Evolutionary conservation across 2,888 invertebrate species (phyloP).

Genomic region (Platycheirus rosarum): DNA sequence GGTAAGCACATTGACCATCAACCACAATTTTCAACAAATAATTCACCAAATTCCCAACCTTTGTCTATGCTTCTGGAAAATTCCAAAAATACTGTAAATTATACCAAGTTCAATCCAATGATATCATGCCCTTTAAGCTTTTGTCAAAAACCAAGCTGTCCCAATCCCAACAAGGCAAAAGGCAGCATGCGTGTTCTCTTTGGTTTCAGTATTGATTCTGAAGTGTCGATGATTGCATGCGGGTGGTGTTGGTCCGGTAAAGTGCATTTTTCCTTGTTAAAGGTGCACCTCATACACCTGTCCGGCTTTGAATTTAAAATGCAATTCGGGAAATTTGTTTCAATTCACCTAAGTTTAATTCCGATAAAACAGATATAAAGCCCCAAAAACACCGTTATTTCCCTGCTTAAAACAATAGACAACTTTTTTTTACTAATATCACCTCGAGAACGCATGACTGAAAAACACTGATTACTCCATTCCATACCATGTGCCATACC

Average conservation of each 20-base stretch:
- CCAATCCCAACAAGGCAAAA: slow-evolving; percentile 7
- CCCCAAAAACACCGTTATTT: slow-evolving; percentile 2
- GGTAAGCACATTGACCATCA: no score
- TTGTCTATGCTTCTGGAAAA: no score
- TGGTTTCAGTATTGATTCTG: slow-evolving; percentile 69
- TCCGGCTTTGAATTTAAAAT: slow-evolving; percentile 2
- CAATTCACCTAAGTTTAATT: not conserved
- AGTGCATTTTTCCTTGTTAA: slow-evolving; percentile 31
- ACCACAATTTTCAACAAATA: no score
- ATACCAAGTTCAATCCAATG: not conserved
- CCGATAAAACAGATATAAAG: not conserved
- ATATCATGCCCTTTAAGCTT: slow-evolving; percentile 15
- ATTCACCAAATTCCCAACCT: not conserved
- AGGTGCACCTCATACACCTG: slow-evolving; percentile 19
- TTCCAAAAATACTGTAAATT: slow-evolving; percentile 20
- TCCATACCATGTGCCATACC: slow-evolving; percentile 67
- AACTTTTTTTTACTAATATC: slow-evolving; percentile 25
- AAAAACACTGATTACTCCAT: slow-evolving; percentile 69
- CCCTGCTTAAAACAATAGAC: slow-evolving; percentile 25
- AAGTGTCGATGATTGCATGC: slow-evolving; percentile 55
- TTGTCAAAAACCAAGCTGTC: slow-evolving; percentile 17
- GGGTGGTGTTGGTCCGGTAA: slow-evolving; percentile 46
- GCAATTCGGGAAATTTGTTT: not conserved
- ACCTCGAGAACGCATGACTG: slow-evolving; percentile 63
- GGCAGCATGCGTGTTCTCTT: slow-evolving; percentile 61